A percentile compares a stretch with the other conserved stretches of the same genome.
Conservation (phyloP, 2,888 invertebrate species). For the Noctua pronuba region DNA sequence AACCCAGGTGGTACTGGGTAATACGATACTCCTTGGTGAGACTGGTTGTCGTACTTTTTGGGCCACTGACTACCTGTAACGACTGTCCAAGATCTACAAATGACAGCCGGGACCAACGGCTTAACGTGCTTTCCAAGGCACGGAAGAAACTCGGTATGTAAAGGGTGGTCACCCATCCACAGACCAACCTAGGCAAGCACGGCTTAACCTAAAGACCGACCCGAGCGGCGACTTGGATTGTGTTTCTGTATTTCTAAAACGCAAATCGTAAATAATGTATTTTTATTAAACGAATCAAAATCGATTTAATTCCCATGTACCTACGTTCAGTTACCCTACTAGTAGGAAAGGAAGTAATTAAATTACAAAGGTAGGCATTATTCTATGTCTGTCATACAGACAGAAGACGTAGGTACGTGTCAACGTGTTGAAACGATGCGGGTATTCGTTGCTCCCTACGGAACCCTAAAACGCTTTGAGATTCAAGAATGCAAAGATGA, state of each 20-base stretch:
- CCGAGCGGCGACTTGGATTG: background rate
- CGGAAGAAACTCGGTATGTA: no score
- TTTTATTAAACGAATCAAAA: background rate
- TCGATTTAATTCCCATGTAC: background rate
- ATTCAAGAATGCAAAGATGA: slow-evolving; percentile 36
- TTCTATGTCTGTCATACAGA: slow-evolving; percentile 1
- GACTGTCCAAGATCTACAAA: no score
- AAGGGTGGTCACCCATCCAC: no score
- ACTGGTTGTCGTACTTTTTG: no score
- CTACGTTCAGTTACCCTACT: background rate
- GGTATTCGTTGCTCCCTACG: background rate
- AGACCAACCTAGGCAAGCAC: no score
- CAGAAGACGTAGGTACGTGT: background rate
- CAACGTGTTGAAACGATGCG: slow-evolving; percentile 17
- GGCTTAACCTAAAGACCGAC: no score
- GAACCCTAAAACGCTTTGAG: slow-evolving; percentile 31
- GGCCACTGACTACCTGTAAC: no score
- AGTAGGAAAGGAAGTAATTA: background rate
- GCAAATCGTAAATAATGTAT: background rate
- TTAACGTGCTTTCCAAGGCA: no score
- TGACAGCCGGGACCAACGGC: no score
- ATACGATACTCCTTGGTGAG: no score
- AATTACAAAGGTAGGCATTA: background rate
- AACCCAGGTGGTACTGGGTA: no score
- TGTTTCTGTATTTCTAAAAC: background rate